These are phyloP conservation scores for Rhopalosiphum nymphaeae DNA, from an alignment of 2,888 invertebrate species.

Conservation along the genomic window DNA sequence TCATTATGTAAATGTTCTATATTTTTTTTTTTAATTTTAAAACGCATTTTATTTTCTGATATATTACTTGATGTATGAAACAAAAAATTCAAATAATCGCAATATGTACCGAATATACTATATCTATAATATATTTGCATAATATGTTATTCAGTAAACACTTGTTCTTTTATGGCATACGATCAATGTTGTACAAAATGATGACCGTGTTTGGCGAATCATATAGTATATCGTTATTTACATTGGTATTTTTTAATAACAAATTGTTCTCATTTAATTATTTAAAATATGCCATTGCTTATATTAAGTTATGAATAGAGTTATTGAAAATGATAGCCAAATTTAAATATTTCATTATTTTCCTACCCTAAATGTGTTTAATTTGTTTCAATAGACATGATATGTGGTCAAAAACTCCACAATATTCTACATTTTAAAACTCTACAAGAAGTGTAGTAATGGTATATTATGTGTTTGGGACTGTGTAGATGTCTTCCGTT, in stretches of 20 bases:
- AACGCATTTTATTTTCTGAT: too few species aligned
- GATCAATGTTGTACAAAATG: neutral
- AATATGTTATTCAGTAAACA: neutral
- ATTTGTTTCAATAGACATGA: neutral
- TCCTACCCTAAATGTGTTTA: neutral
- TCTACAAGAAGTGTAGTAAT: neutral
- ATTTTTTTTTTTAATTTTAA: neutral
- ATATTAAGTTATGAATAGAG: neutral
- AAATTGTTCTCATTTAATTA: neutral
- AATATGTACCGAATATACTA: too few species aligned
- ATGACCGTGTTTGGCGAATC: neutral
- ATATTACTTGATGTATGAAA: too few species aligned
- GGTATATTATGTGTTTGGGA: neutral
- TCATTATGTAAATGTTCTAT: neutral
- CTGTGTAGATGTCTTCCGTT: slow-evolving; percentile 5
- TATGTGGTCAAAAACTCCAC: neutral
- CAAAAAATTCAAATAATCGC: too few species aligned
- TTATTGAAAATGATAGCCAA: neutral
- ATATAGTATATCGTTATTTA: neutral
- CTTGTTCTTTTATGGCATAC: neutral
- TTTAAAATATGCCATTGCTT: neutral
- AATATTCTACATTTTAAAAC: neutral
- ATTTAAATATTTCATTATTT: neutral
- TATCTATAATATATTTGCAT: neutral
- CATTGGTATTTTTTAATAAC: neutral